A percentile compares a stretch with the other conserved stretches of the same genome.
Conservation (phyloP, 2,888 invertebrate species). For the Willowsia nigromaculata region DNA sequence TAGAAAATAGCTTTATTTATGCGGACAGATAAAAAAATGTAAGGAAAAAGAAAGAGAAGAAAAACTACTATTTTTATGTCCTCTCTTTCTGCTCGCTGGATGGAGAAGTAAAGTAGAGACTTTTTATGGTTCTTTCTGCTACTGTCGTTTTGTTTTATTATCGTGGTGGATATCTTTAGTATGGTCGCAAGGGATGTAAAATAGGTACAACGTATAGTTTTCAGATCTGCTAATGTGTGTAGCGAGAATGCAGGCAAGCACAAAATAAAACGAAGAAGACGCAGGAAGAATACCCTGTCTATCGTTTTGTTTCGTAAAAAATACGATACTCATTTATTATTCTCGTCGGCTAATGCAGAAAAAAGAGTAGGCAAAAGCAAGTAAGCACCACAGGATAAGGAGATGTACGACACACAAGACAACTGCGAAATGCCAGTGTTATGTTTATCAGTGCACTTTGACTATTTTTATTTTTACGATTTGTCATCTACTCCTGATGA, state of each 20-base stretch:
- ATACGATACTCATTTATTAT: constrained; percentile 61
- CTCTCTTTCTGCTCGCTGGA: neutral
- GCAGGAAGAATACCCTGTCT: constrained; percentile 26
- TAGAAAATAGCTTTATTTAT: constrained; percentile 41
- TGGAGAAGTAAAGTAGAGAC: constrained; percentile 60
- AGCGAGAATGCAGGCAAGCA: too few species aligned
- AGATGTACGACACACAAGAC: neutral
- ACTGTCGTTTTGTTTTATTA: constrained; percentile 68
- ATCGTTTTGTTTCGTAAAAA: constrained; percentile 50
- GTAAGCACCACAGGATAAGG: neutral
- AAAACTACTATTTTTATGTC: constrained; percentile 9
- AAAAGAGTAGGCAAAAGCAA: neutral
- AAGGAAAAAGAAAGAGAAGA: neutral
- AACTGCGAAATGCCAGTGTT: neutral
- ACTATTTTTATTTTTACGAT: neutral
- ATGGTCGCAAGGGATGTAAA: neutral
- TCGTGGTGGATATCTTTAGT: constrained; percentile 57
- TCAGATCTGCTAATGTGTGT: neutral
- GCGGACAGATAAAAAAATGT: constrained; percentile 21
- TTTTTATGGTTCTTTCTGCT: constrained; percentile 71
- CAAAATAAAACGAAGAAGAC: neutral
- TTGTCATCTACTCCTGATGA: constrained; percentile 9
- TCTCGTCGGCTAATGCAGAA: constrained; percentile 14
- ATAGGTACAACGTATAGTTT: neutral
- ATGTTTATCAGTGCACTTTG: neutral